Base-by-base conservation (phyloP, 2,888 invertebrate genomes). In the Temnothorax ravouxi region DNA sequence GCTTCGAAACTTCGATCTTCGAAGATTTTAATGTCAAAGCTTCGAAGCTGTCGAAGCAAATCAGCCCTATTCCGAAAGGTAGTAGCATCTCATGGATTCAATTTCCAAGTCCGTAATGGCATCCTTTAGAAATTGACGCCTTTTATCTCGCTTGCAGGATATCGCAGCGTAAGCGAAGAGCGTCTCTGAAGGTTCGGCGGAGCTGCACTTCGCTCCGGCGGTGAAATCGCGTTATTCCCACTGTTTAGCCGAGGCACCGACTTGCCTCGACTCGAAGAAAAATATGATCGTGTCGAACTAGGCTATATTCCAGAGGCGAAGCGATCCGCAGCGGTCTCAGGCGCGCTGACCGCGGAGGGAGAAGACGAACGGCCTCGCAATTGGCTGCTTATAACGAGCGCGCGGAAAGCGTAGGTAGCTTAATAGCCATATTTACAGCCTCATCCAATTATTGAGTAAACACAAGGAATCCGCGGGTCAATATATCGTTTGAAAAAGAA, bases 401-500 rank as follows among this genome's bases (percentile, higher is more conserved):
- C 87, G 86, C 86, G 86, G 83, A 87, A 89, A 91, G 88, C 90
- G 88, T 91, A 88, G 91, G 89, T 90, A 92, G 91, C 92, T 85
- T 93, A 92, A 93, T 92, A 90, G 91, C 89, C 90, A 91, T 91
- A 91, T 93, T 94, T 93, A 94, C 93, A 91, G 89, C 92, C 93
- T 92, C 90, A 91, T 93, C 93, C 93, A 93, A 94, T 93, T 93
- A 93, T 93, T 92, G 89, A 92, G 90, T 92, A 93, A 93, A 93
- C 92, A 93, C 84, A 86, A 88, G 50, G 85, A 88, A 89, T 89
- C 85, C 82, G 82, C 88, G 84, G 85, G 85, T 89, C 89, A 66
- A 89, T 89, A 87, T 66, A 82, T 87, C 62, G 79, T 67, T 83
- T 41, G 50, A 21, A n/a, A 11, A 50, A 67, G 69, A 61, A 59